Percentiles rank a stretch among this genome's conserved stretches.
Evolutionary conservation across 2,113 vertebrate species (phyloP).

Genomic region (Silurus asotus): DNA sequence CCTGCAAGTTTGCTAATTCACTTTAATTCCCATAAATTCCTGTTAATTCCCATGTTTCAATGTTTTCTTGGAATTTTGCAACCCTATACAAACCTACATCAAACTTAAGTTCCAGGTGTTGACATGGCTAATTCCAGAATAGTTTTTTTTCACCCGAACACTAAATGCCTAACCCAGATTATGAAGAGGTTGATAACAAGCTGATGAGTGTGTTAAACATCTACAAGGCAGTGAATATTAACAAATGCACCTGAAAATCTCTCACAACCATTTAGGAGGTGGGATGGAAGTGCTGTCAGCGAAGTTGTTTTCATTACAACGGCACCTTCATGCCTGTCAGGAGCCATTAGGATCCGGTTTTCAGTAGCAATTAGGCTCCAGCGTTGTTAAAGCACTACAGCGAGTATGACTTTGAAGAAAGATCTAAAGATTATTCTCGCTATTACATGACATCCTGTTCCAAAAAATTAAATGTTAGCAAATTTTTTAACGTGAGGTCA

Average conservation of each 20-base stretch:
- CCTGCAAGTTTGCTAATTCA: too few species aligned
- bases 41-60: too few species aligned
- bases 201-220: not conserved
- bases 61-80: too few species aligned
- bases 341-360: conserved; percentile 6
- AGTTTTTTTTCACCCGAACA: not conserved
- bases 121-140: not conserved
- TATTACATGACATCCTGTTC: not conserved
- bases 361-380: not conserved
- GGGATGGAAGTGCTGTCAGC: conserved; percentile 11
- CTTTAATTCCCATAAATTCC: too few species aligned
- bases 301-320: not conserved
- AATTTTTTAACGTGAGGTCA: not conserved
- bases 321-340: conserved; percentile 15
- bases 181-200: not conserved
- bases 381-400: not conserved
- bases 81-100: not conserved
- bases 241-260: not conserved
- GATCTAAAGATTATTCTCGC: not conserved
- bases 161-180: not conserved
- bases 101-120: not conserved
- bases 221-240: not conserved
- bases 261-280: not conserved
- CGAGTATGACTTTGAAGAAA: not conserved
- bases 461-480: not conserved